A percentile compares a stretch with the other conserved stretches of the same genome.
phyloP scores from a whole-genome alignment of 2,797 vertebrate genomes.

The Paramormyrops hopkinsi region DNA sequence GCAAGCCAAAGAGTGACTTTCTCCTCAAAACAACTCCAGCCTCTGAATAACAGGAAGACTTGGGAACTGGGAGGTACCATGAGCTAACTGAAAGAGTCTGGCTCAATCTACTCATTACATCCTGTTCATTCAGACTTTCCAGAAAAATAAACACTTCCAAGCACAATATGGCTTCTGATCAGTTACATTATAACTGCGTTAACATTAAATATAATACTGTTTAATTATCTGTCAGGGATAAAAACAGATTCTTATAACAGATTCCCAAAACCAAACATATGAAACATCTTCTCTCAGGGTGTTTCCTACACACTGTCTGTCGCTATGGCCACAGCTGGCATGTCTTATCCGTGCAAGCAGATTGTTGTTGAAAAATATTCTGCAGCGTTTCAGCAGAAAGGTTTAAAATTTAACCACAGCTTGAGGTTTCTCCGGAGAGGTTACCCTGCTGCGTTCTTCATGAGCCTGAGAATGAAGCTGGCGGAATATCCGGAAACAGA shows the following conservation, averaged over 20 bases:
- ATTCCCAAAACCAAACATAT: neutral
- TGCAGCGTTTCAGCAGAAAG: neutral
- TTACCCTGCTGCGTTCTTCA: neutral
- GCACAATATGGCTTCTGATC: neutral
- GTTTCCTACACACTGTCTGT: conserved; percentile 9
- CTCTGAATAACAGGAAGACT: neutral
- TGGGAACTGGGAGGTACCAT: neutral
- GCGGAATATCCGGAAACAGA: neutral
- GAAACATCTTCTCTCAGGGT: neutral
- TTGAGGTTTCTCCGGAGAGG: neutral
- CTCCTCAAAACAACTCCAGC: neutral
- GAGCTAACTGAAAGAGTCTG: neutral
- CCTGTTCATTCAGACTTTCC: neutral
- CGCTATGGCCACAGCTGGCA: conserved; percentile 20
- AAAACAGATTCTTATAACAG: neutral
- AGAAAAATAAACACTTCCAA: neutral
- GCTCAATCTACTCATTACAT: neutral
- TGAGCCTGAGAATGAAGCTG: neutral
- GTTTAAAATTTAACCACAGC: conserved; percentile 26
- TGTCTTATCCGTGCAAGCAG: conserved; percentile 12
- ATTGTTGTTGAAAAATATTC: conserved; percentile 2
- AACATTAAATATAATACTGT: no score
- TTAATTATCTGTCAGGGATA: neutral
- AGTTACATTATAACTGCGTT: neutral
- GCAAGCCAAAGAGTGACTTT: neutral